phyloP scores from a whole-genome alignment of 2,888 invertebrate genomes.

The Cantharis rustica region DNA sequence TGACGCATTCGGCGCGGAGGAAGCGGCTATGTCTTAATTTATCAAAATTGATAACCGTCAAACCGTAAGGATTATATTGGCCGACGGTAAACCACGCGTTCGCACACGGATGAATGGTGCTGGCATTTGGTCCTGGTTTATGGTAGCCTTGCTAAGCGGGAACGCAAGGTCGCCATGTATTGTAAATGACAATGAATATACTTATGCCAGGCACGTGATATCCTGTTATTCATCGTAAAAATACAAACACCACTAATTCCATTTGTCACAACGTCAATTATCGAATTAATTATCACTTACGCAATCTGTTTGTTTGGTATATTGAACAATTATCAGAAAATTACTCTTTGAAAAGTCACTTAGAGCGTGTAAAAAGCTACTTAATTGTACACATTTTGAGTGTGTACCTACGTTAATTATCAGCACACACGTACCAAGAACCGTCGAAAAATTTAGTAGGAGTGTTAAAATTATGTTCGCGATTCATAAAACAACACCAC shows the following conservation, averaged over 20 bases:
- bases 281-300: conserved; percentile 21
- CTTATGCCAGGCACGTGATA: conserved; percentile 26
- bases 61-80: not conserved
- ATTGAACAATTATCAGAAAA: conserved; percentile 11
- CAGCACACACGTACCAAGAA: not conserved
- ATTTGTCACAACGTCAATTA: conserved; percentile 17
- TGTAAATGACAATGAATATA: conserved; percentile 29
- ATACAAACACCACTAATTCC: conserved; percentile 18
- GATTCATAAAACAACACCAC: not conserved
- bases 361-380: not conserved
- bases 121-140: conserved; percentile 16
- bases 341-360: conserved; percentile 10
- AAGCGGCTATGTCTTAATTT: not conserved
- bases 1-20: not conserved
- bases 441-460: not conserved
- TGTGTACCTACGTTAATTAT: not conserved
- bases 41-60: not conserved
- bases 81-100: conserved; percentile 13
- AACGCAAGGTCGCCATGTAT: conserved; percentile 29
- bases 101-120: conserved; percentile 5
- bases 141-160: conserved; percentile 22
- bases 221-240: conserved; percentile 27
- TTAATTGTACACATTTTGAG: not conserved
- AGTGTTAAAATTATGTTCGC: not conserved
- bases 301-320: conserved; percentile 13